phyloP scores from a whole-genome alignment of 2,113 vertebrate genomes.

The Phrynocephalus versicolor region DNA sequence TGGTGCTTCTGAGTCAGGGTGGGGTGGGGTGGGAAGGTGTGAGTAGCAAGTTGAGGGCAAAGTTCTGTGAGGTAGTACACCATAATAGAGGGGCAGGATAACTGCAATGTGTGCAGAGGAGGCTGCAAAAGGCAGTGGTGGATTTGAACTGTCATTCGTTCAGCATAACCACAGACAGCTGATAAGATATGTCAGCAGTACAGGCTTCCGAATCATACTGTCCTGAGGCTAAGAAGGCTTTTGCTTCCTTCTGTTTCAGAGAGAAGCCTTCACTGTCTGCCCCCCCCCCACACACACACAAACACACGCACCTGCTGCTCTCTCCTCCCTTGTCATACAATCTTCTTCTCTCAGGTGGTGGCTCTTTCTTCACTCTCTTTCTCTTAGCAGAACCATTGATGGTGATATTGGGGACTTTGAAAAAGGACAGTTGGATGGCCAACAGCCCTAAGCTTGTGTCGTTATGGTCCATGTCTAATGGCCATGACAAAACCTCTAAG shows the following conservation, averaged over 20 bases:
- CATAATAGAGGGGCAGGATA: not conserved
- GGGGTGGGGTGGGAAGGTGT: not conserved
- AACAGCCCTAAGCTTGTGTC: not conserved
- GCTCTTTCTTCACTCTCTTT: not conserved
- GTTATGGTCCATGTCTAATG: not conserved
- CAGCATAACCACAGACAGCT: not conserved
- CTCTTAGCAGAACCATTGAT: not conserved
- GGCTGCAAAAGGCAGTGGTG: not conserved
- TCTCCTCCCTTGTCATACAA: not conserved
- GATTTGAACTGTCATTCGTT: not conserved
- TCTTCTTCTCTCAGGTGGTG: not conserved
- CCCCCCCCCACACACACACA: too few relatives aligned
- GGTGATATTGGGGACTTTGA: not conserved
- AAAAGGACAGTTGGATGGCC: not conserved
- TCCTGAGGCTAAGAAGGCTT: not conserved
- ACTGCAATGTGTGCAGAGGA: not conserved
- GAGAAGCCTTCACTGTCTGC: not conserved
- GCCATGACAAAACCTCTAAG: not conserved
- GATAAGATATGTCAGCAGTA: not conserved
- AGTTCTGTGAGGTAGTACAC: not conserved
- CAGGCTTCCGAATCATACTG: not conserved
- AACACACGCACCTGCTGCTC: not conserved
- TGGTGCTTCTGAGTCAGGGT: too few relatives aligned
- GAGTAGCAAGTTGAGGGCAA: not conserved
- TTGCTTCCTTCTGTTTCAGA: slow-evolving; percentile 1